Conservation (phyloP, 2,113 vertebrate genomes). For the Uropsilus gracilis region DNA sequence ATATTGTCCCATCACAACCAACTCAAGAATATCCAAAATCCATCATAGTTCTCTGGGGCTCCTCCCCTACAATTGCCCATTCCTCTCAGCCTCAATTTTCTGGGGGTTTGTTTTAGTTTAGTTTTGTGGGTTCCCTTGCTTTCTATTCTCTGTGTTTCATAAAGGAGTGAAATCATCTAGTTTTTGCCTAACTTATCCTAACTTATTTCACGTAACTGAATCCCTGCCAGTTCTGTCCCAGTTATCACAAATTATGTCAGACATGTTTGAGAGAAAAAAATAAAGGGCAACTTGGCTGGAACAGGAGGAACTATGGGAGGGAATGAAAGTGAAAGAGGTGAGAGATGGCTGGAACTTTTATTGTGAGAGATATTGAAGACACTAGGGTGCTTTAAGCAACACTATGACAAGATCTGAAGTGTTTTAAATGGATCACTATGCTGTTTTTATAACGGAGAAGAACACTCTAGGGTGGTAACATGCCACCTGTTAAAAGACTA, state of each 20-base stretch:
- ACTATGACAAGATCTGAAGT: neutral
- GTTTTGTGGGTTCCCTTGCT: no score
- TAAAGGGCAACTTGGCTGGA: neutral
- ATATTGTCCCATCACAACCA: no score
- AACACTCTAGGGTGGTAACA: neutral
- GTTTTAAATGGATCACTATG: neutral
- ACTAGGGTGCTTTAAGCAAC: neutral
- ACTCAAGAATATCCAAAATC: no score
- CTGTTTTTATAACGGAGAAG: neutral
- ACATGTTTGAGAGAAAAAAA: neutral
- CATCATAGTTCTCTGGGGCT: no score
- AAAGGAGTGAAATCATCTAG: no score
- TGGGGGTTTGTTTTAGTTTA: no score
- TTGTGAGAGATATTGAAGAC: neutral
- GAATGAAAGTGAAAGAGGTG: neutral
- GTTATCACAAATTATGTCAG: neutral
- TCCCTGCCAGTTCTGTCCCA: no score
- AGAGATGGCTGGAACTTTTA: neutral
- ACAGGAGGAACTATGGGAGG: neutral
- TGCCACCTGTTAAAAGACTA: neutral
- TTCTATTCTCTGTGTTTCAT: no score
- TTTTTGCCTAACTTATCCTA: no score
- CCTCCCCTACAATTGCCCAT: no score
- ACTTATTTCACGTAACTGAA: no score
- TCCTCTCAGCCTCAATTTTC: no score